Base-by-base conservation (phyloP, 2,113 vertebrate species). In the Sorex fumeus region DNA sequence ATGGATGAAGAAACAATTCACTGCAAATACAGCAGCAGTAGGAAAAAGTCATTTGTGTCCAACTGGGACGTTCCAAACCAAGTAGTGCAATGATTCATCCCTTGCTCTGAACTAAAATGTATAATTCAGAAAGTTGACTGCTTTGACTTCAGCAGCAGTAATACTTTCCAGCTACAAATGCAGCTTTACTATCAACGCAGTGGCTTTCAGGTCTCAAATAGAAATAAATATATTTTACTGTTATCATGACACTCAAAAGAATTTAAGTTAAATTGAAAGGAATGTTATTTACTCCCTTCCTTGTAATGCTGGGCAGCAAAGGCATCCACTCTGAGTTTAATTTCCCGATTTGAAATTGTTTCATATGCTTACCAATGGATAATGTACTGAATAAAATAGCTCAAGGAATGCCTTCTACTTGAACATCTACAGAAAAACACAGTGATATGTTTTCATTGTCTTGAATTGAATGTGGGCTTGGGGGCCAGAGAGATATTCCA, bases 181-280 rank as follows among this genome's bases (percentile, higher is more conserved):
- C 60, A 23, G 6, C 9, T 89, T 87, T 11, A 60, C 50, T 11
- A 75, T 25, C 28, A 83, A 36, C n/a, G 8, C n/a, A 34, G 15
- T 40, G 10, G 13, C 87, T 75, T 71, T 34, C 36, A 93, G 34
- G 3, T 30, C 8, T 8, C 2, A 30, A 7, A 40, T 25, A 28
- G 21, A n/a, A 11, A 45, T 50, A 34, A 12, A 30, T 16, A 64
- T 28, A 28, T 50, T 30, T 25, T 10, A 13, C 10, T 18, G 47
- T 82, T 77, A 11, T 43, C 47, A 43, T 69, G 45, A 80, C 12
- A 67, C 64, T 76, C 4, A 13, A 43, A 30, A 57, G 11, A 79
- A n/a, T 72, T 69, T 91, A 92, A 45, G 91, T 71, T 75, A 40
- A 32, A 76, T 74, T 64, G 93, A 89, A 92, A 75, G 11, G 12